These are phyloP conservation scores for Stichodactyla helianthus DNA, from an alignment of 64 coral and sea anemone genomes.

Conservation along the genomic window DNA sequence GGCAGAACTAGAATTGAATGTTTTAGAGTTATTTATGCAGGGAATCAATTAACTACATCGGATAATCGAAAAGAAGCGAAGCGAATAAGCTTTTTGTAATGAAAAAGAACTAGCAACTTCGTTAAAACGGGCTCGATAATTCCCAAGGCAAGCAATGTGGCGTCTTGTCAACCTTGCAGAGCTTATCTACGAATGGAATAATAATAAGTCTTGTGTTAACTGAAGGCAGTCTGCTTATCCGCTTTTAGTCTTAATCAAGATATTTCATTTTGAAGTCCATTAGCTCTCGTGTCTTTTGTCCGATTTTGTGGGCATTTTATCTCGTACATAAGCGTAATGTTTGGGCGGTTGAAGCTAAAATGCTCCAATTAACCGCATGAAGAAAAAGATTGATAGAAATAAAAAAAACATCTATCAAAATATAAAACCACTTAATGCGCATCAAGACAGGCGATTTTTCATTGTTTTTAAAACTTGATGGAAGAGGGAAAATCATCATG, in stretches of 20 bases:
- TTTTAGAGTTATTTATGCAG: too few relatives aligned
- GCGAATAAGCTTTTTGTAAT: background rate
- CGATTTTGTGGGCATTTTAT: background rate
- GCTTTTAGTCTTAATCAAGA: background rate
- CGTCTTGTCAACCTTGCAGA: background rate
- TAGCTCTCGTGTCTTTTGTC: background rate
- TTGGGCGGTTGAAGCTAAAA: background rate
- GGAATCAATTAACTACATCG: too few relatives aligned
- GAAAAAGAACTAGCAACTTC: background rate
- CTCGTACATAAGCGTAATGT: background rate
- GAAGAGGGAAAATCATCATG: background rate
- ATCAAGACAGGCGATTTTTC: background rate
- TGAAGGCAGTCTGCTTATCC: background rate
- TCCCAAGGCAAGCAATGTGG: background rate
- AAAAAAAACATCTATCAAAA: background rate
- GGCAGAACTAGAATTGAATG: background rate
- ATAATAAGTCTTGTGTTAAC: background rate
- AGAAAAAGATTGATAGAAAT: background rate
- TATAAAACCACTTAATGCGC: background rate
- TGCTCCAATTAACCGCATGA: background rate
- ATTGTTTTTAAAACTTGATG: background rate
- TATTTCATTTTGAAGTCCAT: constrained; percentile 7
- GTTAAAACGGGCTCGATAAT: background rate
- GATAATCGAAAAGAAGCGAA: background rate
- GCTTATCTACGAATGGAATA: background rate